These are phyloP conservation scores for Pristionchus fissidentatus DNA, from an alignment of 2,888 invertebrate species.

Conservation along the genomic window DNA sequence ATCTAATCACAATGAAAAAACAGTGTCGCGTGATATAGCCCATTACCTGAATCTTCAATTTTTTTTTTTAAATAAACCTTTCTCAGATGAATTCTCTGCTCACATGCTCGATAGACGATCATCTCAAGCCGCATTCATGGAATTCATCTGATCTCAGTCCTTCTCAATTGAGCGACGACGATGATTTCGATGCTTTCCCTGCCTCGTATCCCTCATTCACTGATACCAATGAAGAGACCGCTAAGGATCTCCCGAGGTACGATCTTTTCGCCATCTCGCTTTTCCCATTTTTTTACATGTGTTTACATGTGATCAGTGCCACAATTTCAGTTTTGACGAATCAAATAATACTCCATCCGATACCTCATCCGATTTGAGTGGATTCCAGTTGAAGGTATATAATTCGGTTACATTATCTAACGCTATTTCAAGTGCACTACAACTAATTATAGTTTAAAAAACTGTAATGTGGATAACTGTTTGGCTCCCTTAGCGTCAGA, in stretches of 20 bases:
- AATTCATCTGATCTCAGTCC: constrained; percentile 40
- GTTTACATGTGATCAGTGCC: background rate
- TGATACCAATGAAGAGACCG: background rate
- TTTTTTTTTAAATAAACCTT: background rate
- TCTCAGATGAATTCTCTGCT: constrained; percentile 41
- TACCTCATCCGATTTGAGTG: background rate
- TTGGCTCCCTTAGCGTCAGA: too few relatives aligned
- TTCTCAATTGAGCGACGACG: constrained; percentile 41
- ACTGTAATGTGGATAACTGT: too few relatives aligned
- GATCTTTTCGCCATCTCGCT: background rate
- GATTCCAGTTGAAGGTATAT: background rate
- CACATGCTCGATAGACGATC: constrained; percentile 35
- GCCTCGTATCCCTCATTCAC: constrained; percentile 13
- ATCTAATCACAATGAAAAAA: too few relatives aligned
- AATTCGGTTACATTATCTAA: too few relatives aligned
- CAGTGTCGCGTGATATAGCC: too few relatives aligned
- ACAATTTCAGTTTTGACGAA: constrained; percentile 26
- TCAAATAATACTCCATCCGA: background rate
- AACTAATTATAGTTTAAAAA: too few relatives aligned
- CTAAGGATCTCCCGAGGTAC: background rate
- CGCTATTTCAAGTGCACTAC: too few relatives aligned
- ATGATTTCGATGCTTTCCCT: constrained; percentile 19
- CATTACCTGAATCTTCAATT: too few relatives aligned
- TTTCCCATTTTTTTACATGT: background rate
- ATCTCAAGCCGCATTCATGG: constrained; percentile 34